Conservation (phyloP, 2,113 vertebrate genomes). For the Aegithalos caudatus region DNA sequence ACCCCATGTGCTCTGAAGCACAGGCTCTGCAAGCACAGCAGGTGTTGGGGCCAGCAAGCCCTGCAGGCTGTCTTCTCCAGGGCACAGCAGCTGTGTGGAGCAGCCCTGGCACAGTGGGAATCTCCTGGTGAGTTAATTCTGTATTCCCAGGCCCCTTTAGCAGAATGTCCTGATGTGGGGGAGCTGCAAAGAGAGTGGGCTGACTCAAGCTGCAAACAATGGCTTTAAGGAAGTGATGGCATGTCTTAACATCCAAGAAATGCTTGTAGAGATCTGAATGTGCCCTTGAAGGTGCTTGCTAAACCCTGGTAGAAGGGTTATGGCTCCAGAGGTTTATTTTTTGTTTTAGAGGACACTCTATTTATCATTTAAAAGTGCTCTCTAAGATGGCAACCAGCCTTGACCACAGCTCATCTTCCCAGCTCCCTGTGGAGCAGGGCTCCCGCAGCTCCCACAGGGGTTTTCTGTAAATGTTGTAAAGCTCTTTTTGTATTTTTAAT, state of each 20-base stretch:
- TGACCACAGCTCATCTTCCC: background rate
- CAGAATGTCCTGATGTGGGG: background rate
- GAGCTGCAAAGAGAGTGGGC: background rate
- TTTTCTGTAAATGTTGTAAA: conserved; percentile 20
- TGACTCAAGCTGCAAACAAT: background rate
- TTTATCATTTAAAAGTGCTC: conserved; percentile 1
- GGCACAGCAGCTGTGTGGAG: background rate
- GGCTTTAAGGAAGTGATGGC: background rate
- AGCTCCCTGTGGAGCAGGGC: background rate
- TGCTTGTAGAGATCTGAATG: background rate
- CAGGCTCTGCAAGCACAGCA: background rate
- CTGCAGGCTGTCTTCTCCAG: background rate
- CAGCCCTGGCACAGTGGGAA: background rate
- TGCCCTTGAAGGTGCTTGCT: background rate
- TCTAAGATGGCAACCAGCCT: conserved; percentile 35
- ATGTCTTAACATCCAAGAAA: background rate
- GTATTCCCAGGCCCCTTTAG: background rate
- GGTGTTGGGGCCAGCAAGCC: background rate
- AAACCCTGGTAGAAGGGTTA: background rate
- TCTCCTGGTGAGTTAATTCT: background rate
- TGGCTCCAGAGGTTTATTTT: background rate
- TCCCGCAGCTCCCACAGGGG: background rate
- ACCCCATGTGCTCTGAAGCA: rapidly evolving
- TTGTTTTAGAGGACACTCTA: background rate
- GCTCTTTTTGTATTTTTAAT: conserved; percentile 56